Base-by-base conservation (phyloP, 2,797 vertebrate species). In the Microchirus variegatus region DNA sequence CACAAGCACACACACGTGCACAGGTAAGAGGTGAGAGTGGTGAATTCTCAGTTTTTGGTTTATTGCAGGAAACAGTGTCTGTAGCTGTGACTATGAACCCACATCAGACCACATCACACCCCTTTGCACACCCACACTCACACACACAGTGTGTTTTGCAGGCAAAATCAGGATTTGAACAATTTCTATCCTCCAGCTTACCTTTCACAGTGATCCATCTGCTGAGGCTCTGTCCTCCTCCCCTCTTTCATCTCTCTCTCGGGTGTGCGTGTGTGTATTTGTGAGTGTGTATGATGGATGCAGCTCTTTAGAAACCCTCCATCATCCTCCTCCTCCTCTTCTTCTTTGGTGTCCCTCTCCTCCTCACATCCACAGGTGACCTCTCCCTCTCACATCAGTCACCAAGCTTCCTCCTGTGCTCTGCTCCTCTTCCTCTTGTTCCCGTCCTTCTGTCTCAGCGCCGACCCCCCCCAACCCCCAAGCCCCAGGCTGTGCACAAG, bases 351-450 rank as follows among this genome's bases (percentile, higher is more conserved):
- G 36, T 70, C 64, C 57, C 45, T 65, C 69, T 68, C 50, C 53
- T 73, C 50, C 57, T 69, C 67, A 69, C 85, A 79, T 91, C 86
- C 61, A 87, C 90, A 88, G 87, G 88, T 89, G 85, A 89, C 67
- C 73, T 69, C 66, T 58, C 53, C 44, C 59, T 66, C 57, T n/a
- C n/a, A n/a, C n/a, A n/a, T 48, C 56, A 26, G 26, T 26, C 26
- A 26, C 26, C 5, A 5, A 65, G 37, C n/a, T n/a, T n/a, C n/a
- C 59, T 17, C 77, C 51, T 63, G 46, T 73, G 62, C 67, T 41
- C 14, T 4, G 40, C 11, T 16, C 9, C 51, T 53, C 16, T 10
- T 42, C 16, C 56, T 61, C 57, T 48, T 40, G 50, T 41, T 49
- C 26, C 19, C 53, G 46, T 50, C 44, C 56, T 71, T 71, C 61